Base-by-base conservation (phyloP, 2,113 vertebrate genomes). In the Propithecus coquereli region DNA sequence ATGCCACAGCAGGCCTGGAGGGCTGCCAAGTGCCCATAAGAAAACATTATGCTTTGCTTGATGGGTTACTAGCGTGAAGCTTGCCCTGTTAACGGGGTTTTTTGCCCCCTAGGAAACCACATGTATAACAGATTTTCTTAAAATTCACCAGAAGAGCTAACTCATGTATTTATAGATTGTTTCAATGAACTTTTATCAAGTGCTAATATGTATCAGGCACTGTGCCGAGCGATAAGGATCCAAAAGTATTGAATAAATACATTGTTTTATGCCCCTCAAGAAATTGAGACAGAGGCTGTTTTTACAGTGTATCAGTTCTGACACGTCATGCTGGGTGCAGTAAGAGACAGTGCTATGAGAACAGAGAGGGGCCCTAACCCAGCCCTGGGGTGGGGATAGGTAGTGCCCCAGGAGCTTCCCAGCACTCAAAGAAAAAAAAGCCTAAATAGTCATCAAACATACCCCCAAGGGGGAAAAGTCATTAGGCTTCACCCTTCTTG, bases 61-160 rank as follows among this genome's bases (percentile, higher is more conserved):
- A 27, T 93, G 9, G 13, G 30, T 50, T 87, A n/a, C 54, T 54
- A 40, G 32, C 76, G 14, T 71, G 37, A 81, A 57, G 17, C 20
- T 54, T 91, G 37, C 4, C 34, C 45, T 70, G 16, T 37, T 86
- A 77, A 45, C 13, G 61, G 7, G 6, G 2, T 2, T 93, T 63
- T 70, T 4, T 2, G 2, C 14, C 14, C 71, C 61, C n/a, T 8
- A 23, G 34, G 25, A 97, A 87, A 84, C 17, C 13, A 68, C 37
- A 18, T 16, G 22, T 27, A 54, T 66, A 80, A 66, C 43, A 80
- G 18, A 2, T 71, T 83, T 86, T 81, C 52, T 89, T 70, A 82
- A 95, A 94, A 94, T 76, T 63, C 54, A 70, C 61, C n/a, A 73
- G 25, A 94, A 79, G 3, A 79, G n/a, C 68, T 74, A 86, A 79